Evolutionary conservation across 2,113 vertebrate species (phyloP), one percentile per base, ranked within the genome.

Genomic region (Suncus etruscus): DNA sequence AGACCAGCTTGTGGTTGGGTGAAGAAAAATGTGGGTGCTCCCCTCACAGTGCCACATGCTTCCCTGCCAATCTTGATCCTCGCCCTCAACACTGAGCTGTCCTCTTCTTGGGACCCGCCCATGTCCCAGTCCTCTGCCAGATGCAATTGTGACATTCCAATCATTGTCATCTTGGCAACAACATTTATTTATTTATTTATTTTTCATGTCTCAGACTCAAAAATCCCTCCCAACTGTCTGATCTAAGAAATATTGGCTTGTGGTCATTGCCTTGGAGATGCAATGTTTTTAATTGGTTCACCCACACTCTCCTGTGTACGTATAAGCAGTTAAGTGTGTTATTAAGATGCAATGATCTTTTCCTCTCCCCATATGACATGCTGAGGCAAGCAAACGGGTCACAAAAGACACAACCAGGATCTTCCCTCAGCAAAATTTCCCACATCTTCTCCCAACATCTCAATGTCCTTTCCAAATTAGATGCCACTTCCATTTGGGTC

Each of bases 261-360:
- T 47, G 70, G 4, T 93, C 69, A 32, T 75, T 94, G 72, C 2
- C 0, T 58, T 96, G 94, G 94, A 80, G 83, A 93, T 91, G 83
- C 86, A 94, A 45, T 73, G 66, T 88, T 27, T 93, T 77, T 22
- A 94, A 88, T 54, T 93, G 94, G 86, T 54, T 79, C 39, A 78
- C 85, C 63, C 87, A 89, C 29, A 76, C 94, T 93, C 93, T 96
- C 91, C 50, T 92, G 89, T 83, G 86, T 78, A 77, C 27, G 32
- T 14, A 25, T 9, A 89, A 85, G 68, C 77, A 93, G 95, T 91
- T 95, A 89, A 91, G 75, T 45, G 61, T 76, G 86, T 83, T 97
- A 97, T 96, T 97, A 96, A 96, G 93, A 91, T 69, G 77, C 93
- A 88, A 96, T 90, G 95, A n/a, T 93, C 89, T 88, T 96, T 96